Evolutionary conservation across 1,140 invertebrate genomes (phyloP).

Genomic region (Eumaeus atala): DNA sequence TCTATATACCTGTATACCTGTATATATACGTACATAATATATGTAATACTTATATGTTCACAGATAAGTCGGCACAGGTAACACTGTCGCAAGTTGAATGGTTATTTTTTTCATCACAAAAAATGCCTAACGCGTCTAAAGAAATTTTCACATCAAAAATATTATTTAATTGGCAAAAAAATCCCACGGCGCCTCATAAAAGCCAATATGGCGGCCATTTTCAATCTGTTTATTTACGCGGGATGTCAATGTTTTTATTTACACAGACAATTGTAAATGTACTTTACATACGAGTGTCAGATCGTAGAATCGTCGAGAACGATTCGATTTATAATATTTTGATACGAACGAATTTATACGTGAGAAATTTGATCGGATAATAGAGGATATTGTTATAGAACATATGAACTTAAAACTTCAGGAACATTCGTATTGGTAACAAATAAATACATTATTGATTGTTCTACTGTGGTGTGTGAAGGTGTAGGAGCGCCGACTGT

Average conservation of each 20-base stretch:
- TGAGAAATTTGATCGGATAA: slow-evolving; percentile 28
- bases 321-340: slow-evolving; percentile 59
- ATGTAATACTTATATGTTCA: too few species aligned
- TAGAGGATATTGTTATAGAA: slow-evolving; percentile 30
- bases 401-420: slow-evolving; percentile 51
- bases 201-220: slow-evolving; percentile 1
- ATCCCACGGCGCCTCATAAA: too few species aligned
- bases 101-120: too few species aligned
- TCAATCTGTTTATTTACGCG: background rate
- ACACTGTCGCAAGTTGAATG: too few species aligned
- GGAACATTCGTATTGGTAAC: slow-evolving; percentile 36
- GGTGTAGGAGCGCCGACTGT: too few species aligned
- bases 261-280: slow-evolving; percentile 1
- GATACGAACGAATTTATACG: slow-evolving; percentile 56
- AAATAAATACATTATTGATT: slow-evolving; percentile 4
- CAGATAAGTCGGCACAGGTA: too few species aligned
- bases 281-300: slow-evolving; percentile 11
- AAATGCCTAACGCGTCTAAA: too few species aligned
- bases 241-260: background rate
- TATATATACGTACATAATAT: too few species aligned
- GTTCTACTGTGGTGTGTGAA: too few species aligned
- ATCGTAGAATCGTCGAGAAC: slow-evolving; percentile 5
- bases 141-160: too few species aligned
- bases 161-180: too few species aligned
- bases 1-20: too few species aligned